These are phyloP conservation scores for Atherinomorus stipes DNA, from an alignment of 2,113 vertebrate species.

Conservation along the genomic window DNA sequence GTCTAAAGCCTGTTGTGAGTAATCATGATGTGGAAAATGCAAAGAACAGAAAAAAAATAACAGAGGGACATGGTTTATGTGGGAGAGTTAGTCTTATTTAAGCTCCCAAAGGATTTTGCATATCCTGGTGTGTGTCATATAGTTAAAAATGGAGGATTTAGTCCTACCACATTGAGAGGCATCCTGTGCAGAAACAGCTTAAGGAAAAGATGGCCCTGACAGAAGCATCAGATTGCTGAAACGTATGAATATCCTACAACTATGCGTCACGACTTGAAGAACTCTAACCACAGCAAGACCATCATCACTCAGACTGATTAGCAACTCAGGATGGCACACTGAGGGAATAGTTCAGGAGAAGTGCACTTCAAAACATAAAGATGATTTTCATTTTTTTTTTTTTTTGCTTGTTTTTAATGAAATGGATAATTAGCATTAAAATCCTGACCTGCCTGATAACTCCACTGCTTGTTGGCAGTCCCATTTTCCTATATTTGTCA, in stretches of 20 bases:
- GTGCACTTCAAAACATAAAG: neutral
- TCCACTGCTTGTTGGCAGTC: too few species aligned
- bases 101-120: constrained; percentile 11
- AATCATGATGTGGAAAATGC: constrained; percentile 54
- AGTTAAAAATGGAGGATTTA: constrained; percentile 21
- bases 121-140: constrained; percentile 8
- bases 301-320: neutral
- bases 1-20: constrained; percentile 42
- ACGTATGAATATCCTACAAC: constrained; percentile 10
- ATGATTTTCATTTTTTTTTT: too few species aligned
- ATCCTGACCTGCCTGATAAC: too few species aligned
- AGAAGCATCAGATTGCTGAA: constrained; percentile 18
- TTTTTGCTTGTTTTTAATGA: too few species aligned
- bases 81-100: constrained; percentile 17
- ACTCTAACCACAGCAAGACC: neutral
- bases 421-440: too few species aligned
- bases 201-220: constrained; percentile 29
- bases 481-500: neutral
- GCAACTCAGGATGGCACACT: neutral
- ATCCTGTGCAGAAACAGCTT: constrained; percentile 6
- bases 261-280: constrained; percentile 1
- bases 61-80: constrained; percentile 1
- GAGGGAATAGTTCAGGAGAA: neutral
- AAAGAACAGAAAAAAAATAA: constrained; percentile 8
- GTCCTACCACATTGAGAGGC: constrained; percentile 25